phyloP scores from a whole-genome alignment of 1,140 invertebrate genomes.

The Lordiphosa mommai region DNA sequence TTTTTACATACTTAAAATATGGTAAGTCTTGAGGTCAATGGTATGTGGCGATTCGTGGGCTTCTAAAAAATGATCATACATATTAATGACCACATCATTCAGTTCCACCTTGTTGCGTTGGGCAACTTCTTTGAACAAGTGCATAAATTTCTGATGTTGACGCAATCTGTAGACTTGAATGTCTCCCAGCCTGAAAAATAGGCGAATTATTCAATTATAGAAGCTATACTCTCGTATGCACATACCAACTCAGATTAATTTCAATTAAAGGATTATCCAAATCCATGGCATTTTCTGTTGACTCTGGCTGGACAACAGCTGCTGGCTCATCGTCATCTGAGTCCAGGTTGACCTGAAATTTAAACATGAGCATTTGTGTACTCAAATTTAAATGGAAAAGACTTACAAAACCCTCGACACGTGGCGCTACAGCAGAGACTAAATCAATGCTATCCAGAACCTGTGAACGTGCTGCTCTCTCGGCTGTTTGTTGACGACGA shows the following conservation, averaged over 20 bases:
- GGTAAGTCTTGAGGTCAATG: constrained; percentile 49
- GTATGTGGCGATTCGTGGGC: constrained; percentile 47
- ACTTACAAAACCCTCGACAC: constrained; percentile 62
- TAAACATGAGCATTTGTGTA: background rate
- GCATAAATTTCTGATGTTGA: constrained; percentile 56
- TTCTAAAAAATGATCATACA: constrained; percentile 40
- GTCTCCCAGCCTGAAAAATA: constrained; percentile 42
- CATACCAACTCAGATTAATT: constrained; percentile 53
- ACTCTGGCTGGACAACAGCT: background rate
- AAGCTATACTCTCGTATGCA: too few relatives aligned
- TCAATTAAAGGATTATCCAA: constrained; percentile 52
- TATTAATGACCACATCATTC: constrained; percentile 44
- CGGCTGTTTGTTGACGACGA: constrained; percentile 25
- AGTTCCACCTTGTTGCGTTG: constrained; percentile 42
- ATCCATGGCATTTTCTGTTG: constrained; percentile 14
- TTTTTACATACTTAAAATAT: constrained; percentile 48
- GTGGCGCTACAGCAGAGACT: constrained; percentile 48
- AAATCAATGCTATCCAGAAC: constrained; percentile 56
- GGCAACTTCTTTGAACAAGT: constrained; percentile 58
- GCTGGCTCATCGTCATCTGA: constrained; percentile 44
- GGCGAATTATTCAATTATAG: background rate
- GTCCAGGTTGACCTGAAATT: constrained; percentile 45
- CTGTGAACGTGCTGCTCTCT: constrained; percentile 38
- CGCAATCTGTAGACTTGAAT: constrained; percentile 56
- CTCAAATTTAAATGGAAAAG: background rate